Evolutionary conservation across 2,888 invertebrate species (phyloP), one percentile per base, ranked within the genome.

Genomic region (Himalopsyche japonica): DNA sequence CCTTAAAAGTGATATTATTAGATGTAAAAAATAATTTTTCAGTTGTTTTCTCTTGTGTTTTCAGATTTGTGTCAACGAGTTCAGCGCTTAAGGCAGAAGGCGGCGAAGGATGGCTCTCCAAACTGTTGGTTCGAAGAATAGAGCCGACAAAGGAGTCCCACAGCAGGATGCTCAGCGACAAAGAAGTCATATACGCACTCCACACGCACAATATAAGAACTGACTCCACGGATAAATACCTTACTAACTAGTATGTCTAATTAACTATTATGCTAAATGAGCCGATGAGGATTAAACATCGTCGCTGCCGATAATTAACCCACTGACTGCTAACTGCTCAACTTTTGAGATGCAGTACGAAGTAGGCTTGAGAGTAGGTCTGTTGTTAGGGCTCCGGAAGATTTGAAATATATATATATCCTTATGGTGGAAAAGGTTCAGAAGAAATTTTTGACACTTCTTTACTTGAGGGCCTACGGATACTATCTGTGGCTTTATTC

Each of bases 81-180:
- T 89, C 90, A 79, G 87, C 90, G 80, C 88, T 90, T 84, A 91
- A 89, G 84, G 90, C 92, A 30, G 92, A 93, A 85, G 89, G 89
- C 80, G 91, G 90, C 85, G 97, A 97, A 91, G 95, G 97, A 88
- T 98, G 98, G 97, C 92, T 98, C 84, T 97, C 96, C 87, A 98
- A 97, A 90, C 91, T 98, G 87, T 92, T 98, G 88, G 98, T 98
- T 76, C 94, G 98, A 86, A 97, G 96, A 90, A 97, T 98, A 89
- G 98, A 98, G 89, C 97, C 98, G 6, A 97, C 98, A 1, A 98
- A 98, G 90, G 98, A 98, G 90, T 96, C 98, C 3, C 99, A 99
- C 91, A 99, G 99, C 89, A 95, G 98, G 87, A 97, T 98, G 95
- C 94, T 99, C 79, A 98, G 98, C 88, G 98, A 98, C 91, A 98